These are phyloP conservation scores for Glandiceps talaboti DNA, from an alignment of 53 echinoderm and acorn worm species.

Conservation along the genomic window DNA sequence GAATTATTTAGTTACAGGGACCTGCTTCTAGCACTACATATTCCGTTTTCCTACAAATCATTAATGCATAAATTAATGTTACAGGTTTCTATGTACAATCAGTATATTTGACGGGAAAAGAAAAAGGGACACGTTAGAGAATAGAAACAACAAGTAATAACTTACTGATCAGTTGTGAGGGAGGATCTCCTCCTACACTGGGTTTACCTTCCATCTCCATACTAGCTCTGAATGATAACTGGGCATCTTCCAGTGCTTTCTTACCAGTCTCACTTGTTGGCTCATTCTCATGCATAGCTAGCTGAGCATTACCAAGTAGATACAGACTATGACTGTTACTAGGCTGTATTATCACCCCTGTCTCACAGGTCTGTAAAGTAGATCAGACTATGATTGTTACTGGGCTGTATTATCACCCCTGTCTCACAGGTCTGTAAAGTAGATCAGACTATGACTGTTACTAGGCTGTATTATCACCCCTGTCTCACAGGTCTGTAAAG, in stretches of 20 bases:
- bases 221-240: conserved; percentile 75
- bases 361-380: conserved; percentile 61
- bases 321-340: conserved; percentile 70
- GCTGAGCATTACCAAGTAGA: conserved; percentile 63
- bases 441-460: conserved; percentile 70
- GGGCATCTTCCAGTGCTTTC: conserved; percentile 43
- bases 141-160: too few relatives aligned
- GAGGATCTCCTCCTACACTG: conserved; percentile 56
- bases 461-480: conserved; percentile 83
- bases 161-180: conserved; percentile 59
- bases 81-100: too few relatives aligned
- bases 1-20: too few relatives aligned
- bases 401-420: conserved; percentile 82
- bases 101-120: too few relatives aligned
- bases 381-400: conserved; percentile 65
- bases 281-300: conserved; percentile 71
- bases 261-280: conserved; percentile 37
- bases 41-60: too few relatives aligned
- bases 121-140: too few relatives aligned
- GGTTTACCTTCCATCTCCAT: conserved; percentile 83
- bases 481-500: conserved; percentile 59
- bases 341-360: conserved; percentile 81
- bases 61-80: too few relatives aligned
- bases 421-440: conserved; percentile 60
- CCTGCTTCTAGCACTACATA: too few relatives aligned